A percentile compares a stretch with the other conserved stretches of the same genome.
These are phyloP conservation scores for Ectobius pallidus DNA, from an alignment of 2,888 invertebrate species.

Conservation along the genomic window DNA sequence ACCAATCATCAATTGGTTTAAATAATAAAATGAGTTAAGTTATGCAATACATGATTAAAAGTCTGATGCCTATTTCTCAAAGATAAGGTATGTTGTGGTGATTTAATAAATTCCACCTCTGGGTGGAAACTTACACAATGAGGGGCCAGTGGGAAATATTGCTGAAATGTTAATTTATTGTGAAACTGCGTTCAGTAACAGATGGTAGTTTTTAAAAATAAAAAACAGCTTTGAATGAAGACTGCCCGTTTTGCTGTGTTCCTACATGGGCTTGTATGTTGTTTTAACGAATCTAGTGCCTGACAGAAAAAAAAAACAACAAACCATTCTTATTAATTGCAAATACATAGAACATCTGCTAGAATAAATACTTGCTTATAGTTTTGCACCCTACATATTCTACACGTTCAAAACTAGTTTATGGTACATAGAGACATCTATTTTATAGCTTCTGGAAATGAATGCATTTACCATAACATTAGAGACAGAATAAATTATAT, in stretches of 20 bases:
- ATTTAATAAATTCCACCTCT: background rate
- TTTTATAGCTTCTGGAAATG: constrained; percentile 4
- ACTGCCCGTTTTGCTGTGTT: background rate
- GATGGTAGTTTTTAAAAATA: too few relatives aligned
- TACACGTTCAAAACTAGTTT: background rate
- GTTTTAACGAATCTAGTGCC: constrained; percentile 2
- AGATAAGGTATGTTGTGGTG: background rate
- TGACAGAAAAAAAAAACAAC: background rate
- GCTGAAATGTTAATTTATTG: constrained; percentile 12
- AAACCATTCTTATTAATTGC: background rate
- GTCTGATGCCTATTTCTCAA: too few relatives aligned
- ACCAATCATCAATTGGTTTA: too few relatives aligned
- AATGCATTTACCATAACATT: background rate
- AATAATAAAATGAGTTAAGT: too few relatives aligned
- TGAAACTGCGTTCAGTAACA: too few relatives aligned
- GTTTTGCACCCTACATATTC: background rate
- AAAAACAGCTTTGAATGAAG: too few relatives aligned
- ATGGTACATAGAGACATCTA: constrained; percentile 16
- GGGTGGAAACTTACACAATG: background rate
- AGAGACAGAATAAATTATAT: background rate
- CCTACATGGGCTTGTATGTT: background rate
- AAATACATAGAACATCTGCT: background rate
- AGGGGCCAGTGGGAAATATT: constrained; percentile 17
- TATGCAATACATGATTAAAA: too few relatives aligned
- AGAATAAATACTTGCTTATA: background rate